phyloP scores from a whole-genome alignment of 2,113 vertebrate genomes.

The Cygnus buccinator region DNA sequence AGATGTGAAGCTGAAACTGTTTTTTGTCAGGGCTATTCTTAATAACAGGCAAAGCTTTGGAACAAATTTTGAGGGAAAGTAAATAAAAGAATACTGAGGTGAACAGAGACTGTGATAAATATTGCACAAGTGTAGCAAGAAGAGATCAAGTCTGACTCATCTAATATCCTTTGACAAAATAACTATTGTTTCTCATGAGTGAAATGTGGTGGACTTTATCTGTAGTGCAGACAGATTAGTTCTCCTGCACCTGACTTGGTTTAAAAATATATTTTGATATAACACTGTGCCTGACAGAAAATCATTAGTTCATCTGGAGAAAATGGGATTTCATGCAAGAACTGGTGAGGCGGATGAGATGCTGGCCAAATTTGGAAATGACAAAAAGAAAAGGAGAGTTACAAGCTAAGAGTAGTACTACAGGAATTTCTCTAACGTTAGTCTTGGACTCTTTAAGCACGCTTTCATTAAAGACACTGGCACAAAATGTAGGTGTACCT shows the following conservation, averaged over 20 bases:
- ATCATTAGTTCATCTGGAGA: conserved; percentile 10
- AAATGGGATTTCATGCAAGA: neutral
- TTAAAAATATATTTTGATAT: conserved; percentile 6
- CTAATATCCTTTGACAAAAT: conserved; percentile 33
- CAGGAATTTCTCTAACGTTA: neutral
- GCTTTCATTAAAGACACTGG: neutral
- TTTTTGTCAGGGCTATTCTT: neutral
- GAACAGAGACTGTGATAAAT: neutral
- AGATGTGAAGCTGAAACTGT: neutral
- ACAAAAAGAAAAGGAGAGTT: neutral
- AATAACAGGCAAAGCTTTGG: neutral
- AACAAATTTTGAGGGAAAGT: neutral
- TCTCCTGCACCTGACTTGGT: neutral
- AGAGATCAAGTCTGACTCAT: conserved; percentile 13
- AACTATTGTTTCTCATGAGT: conserved; percentile 29
- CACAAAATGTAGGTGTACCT: neutral
- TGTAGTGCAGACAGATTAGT: neutral
- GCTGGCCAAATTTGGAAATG: neutral
- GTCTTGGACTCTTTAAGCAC: neutral
- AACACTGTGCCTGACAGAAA: neutral
- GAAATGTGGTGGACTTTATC: conserved; percentile 5
- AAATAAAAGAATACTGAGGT: neutral
- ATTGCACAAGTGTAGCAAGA: neutral
- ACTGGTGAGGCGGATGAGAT: neutral
- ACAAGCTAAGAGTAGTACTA: neutral